A percentile compares a stretch with the other conserved stretches of the same genome.
Conservation (phyloP, 2,888 invertebrate species). For the Sympetrum striolatum region DNA sequence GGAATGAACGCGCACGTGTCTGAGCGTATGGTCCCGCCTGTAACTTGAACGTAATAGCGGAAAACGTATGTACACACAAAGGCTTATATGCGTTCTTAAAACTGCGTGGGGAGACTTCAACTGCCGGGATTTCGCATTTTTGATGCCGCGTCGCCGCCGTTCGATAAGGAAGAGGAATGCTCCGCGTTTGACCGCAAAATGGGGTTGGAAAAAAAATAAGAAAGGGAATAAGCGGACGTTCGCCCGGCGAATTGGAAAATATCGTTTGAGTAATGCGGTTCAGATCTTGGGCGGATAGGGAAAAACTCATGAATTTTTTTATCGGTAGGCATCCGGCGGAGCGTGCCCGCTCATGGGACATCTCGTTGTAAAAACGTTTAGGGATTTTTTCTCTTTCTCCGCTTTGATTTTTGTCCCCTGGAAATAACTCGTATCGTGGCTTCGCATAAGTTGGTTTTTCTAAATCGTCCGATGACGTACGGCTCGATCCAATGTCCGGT, state of each 20-base stretch:
- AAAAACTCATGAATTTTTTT: not conserved
- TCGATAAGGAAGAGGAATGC: not conserved
- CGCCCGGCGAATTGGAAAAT: not conserved
- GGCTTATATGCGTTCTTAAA: not conserved
- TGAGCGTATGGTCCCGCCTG: not conserved
- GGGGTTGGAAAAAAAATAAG: not conserved
- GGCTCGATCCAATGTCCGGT: not conserved
- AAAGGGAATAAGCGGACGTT: not conserved
- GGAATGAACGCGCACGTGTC: constrained; percentile 32
- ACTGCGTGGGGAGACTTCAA: too few species aligned
- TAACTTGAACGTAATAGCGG: not conserved
- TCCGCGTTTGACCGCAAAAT: not conserved
- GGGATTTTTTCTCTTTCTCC: not conserved
- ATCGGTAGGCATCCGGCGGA: not conserved
- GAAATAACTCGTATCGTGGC: not conserved
- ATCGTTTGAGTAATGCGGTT: not conserved
- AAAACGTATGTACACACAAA: not conserved
- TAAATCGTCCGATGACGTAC: not conserved
- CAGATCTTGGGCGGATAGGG: not conserved
- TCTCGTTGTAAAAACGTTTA: not conserved
- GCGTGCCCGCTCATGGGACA: not conserved
- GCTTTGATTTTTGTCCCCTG: not conserved
- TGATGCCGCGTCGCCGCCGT: not conserved
- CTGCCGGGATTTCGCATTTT: too few species aligned
- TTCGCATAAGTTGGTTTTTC: not conserved